A percentile compares a stretch with the other conserved stretches of the same genome.
Conservation (phyloP, 92 coral and sea anemone species). For the Bergia puertoricense region DNA sequence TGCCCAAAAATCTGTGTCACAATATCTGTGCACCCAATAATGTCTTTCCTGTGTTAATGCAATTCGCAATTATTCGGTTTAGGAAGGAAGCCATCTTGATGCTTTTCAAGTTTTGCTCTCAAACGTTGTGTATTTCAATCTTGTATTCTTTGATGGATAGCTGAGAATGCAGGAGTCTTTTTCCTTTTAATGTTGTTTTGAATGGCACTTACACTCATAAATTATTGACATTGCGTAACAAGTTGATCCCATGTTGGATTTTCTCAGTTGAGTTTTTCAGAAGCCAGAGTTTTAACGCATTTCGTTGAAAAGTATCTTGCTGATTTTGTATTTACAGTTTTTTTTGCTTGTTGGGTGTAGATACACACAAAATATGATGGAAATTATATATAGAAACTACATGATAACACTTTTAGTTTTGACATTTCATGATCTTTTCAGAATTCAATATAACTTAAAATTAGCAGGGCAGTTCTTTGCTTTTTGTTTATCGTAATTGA, state of each 20-base stretch:
- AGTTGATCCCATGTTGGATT: neutral
- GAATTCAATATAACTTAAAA: neutral
- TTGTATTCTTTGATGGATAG: neutral
- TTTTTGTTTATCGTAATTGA: neutral
- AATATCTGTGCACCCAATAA: too few relatives aligned
- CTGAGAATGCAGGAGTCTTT: neutral
- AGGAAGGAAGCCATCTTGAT: constrained; percentile 6
- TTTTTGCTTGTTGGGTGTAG: neutral
- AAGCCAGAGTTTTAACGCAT: neutral
- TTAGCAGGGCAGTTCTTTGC: neutral
- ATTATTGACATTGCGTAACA: constrained; percentile 6
- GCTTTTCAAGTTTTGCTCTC: neutral
- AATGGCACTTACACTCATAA: neutral
- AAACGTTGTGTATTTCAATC: neutral
- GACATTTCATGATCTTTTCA: neutral
- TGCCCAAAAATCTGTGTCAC: neutral
- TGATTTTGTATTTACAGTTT: neutral
- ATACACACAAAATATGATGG: neutral
- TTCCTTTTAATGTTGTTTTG: neutral
- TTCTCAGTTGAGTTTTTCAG: neutral
- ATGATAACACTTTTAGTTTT: neutral
- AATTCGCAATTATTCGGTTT: neutral
- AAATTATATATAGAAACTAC: neutral
- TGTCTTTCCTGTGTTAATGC: neutral
- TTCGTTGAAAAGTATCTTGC: neutral